phyloP scores from a whole-genome alignment of 2,888 invertebrate genomes.

The Dermolepida albohirtum region DNA sequence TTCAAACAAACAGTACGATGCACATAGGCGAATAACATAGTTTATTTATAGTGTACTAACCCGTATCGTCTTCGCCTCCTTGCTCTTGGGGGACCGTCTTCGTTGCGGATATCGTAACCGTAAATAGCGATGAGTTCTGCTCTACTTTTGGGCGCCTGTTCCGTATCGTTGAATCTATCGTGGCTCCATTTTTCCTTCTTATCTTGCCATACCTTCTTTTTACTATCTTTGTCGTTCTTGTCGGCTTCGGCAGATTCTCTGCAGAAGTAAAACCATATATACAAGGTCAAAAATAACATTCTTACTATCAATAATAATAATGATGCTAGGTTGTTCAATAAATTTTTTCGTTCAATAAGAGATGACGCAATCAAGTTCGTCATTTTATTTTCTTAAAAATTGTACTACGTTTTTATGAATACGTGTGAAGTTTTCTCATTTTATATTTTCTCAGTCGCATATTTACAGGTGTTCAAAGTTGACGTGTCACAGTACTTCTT shows the following conservation, averaged over 20 bases:
- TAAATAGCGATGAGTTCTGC: slow-evolving; percentile 87
- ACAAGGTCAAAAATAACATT: too few species aligned
- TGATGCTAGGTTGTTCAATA: too few species aligned
- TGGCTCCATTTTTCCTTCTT: slow-evolving; percentile 64
- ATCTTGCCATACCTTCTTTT: slow-evolving; percentile 65
- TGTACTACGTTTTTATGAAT: too few species aligned
- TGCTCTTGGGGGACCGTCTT: slow-evolving; percentile 91
- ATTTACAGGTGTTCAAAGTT: too few species aligned
- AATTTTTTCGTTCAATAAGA: too few species aligned
- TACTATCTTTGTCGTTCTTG: slow-evolving; percentile 60
- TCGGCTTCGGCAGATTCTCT: slow-evolving; percentile 53
- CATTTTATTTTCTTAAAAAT: too few species aligned
- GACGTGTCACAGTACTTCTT: too few species aligned
- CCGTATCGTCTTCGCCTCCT: slow-evolving; percentile 88
- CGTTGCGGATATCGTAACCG: slow-evolving; percentile 94
- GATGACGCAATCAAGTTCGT: too few species aligned
- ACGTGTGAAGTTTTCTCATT: too few species aligned
- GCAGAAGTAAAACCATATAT: slow-evolving; percentile 25
- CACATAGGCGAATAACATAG: slow-evolving; percentile 25
- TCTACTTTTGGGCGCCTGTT: slow-evolving; percentile 87
- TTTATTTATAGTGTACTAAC: slow-evolving; percentile 63
- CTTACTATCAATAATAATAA: too few species aligned
- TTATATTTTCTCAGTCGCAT: too few species aligned
- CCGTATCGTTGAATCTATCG: slow-evolving; percentile 82
- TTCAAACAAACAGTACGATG: slow-evolving; percentile 57